These are phyloP conservation scores for Phyto melanocephala DNA, from an alignment of 2,888 invertebrate genomes.

Conservation along the genomic window DNA sequence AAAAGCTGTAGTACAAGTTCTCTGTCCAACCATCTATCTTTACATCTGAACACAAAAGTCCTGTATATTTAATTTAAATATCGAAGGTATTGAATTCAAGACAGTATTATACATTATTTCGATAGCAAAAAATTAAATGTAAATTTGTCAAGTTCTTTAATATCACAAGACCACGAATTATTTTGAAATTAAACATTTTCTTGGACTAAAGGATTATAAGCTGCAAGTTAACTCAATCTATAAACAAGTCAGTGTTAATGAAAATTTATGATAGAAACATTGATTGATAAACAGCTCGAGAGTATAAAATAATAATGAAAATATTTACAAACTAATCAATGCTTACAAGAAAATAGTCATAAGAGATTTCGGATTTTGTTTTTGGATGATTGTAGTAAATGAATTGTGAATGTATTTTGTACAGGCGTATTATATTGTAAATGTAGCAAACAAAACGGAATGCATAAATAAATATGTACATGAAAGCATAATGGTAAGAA, in stretches of 20 bases:
- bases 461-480: slow-evolving; percentile 10
- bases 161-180: too few relatives aligned
- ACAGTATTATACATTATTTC: too few relatives aligned
- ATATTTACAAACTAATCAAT: slow-evolving; percentile 32
- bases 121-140: too few relatives aligned
- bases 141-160: too few relatives aligned
- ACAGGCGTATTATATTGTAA: slow-evolving; percentile 6
- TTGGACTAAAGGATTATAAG: too few relatives aligned
- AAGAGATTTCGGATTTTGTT: background rate
- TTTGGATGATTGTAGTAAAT: background rate
- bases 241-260: background rate
- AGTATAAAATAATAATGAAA: slow-evolving; percentile 17
- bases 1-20: too few relatives aligned
- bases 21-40: too few relatives aligned
- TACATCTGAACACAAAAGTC: too few relatives aligned
- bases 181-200: too few relatives aligned
- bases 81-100: too few relatives aligned
- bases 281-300: slow-evolving; percentile 18
- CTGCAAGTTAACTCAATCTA: background rate
- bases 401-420: slow-evolving; percentile 16
- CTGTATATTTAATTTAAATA: too few relatives aligned
- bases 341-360: background rate
- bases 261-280: slow-evolving; percentile 6
- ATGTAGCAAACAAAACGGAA: slow-evolving; percentile 1
- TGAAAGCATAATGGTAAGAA: background rate